Evolutionary conservation across 2,797 vertebrate species (phyloP).

Genomic region (Cossypha dichroa): DNA sequence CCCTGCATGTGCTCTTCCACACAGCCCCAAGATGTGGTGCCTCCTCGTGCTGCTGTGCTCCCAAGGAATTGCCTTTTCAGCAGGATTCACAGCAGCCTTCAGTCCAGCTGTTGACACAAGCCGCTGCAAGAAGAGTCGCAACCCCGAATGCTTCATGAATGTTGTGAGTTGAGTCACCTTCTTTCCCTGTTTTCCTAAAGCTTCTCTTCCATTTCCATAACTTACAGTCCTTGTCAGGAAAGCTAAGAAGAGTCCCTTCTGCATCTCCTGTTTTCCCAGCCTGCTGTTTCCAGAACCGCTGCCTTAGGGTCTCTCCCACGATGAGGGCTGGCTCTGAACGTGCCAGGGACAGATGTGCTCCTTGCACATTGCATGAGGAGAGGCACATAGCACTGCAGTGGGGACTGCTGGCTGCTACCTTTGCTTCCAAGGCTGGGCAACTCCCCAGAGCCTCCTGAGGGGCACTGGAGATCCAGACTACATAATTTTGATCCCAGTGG

Average conservation of each 20-base stretch:
- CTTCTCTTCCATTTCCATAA: not conserved
- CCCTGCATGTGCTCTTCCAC: not conserved
- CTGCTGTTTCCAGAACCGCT: not conserved
- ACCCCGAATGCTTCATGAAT: constrained; percentile 31
- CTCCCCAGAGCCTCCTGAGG: not conserved
- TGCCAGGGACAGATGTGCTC: not conserved
- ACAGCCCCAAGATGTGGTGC: constrained; percentile 21
- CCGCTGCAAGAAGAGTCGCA: not conserved
- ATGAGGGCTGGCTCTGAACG: rapidly evolving
- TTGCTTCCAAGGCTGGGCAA: not conserved
- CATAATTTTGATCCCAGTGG: not conserved
- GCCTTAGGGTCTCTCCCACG: not conserved
- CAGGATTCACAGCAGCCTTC: not conserved
- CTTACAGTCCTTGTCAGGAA: not conserved
- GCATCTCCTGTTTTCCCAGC: not conserved
- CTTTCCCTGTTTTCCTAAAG: not conserved
- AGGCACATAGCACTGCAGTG: not conserved
- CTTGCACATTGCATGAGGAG: not conserved
- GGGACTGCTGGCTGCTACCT: not conserved
- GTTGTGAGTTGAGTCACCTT: constrained; percentile 5
- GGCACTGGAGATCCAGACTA: not conserved
- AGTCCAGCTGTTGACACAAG: not conserved
- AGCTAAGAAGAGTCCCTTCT: not conserved
- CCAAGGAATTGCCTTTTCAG: not conserved
- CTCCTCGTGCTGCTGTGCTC: not conserved